Evolutionary conservation across 2,113 vertebrate species (phyloP).

Genomic region (Oncorhynchus clarkii): DNA sequence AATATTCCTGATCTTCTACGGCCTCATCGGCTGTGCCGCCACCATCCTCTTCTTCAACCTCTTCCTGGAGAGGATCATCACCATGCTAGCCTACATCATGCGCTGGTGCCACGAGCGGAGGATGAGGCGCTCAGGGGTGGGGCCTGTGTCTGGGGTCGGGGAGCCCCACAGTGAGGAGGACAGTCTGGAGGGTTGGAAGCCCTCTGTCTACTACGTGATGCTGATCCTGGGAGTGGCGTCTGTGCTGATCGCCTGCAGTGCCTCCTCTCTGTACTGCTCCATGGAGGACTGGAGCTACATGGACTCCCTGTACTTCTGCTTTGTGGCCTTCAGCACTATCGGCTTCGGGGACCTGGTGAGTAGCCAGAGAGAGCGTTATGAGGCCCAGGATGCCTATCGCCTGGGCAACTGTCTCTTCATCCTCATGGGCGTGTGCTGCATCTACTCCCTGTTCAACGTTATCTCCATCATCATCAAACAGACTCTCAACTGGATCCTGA

Average conservation of each 20-base stretch:
- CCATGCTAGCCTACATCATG: constrained; percentile 78
- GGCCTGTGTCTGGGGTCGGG: constrained; percentile 44
- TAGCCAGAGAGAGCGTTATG: constrained; percentile 71
- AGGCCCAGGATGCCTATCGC: constrained; percentile 72
- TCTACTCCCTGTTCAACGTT: constrained; percentile 56
- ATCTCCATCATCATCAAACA: constrained; percentile 65
- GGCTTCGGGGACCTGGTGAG: constrained; percentile 79
- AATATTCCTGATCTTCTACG: constrained; percentile 79
- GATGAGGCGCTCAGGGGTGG: constrained; percentile 54
- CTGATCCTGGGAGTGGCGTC: constrained; percentile 75
- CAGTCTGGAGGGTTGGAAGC: constrained; percentile 77
- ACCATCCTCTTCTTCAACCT: constrained; percentile 72
- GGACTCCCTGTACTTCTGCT: constrained; percentile 79
- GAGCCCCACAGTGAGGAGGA: constrained; percentile 60
- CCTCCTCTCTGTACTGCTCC: constrained; percentile 73
- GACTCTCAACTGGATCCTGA: constrained; percentile 78
- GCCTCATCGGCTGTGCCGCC: constrained; percentile 76
- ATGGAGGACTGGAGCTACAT: constrained; percentile 80
- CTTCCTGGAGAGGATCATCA: constrained; percentile 79
- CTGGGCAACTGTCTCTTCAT: constrained; percentile 76
- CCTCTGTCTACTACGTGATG: constrained; percentile 79
- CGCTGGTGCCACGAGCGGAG: constrained; percentile 75
- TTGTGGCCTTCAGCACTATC: constrained; percentile 80
- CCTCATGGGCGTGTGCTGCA: constrained; percentile 78
- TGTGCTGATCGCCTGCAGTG: constrained; percentile 73